A percentile compares a stretch with the other conserved stretches of the same genome.
Conservation (phyloP, 2,888 invertebrate genomes). For the Xylota sylvarum region DNA sequence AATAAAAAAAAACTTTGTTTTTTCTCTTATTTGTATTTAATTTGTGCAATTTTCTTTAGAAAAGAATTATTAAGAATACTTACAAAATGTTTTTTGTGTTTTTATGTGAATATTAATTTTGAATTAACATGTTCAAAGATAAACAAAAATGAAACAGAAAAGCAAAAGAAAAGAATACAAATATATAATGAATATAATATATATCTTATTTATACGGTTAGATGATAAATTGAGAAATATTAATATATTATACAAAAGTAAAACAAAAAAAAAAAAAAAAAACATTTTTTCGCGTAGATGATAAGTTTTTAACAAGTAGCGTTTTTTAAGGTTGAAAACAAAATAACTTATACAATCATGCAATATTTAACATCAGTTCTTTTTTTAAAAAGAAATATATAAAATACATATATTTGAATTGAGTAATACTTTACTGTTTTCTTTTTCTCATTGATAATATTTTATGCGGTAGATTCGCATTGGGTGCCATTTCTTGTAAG, state of each 20-base stretch:
- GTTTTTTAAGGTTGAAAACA: conserved; percentile 66
- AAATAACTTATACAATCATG: conserved; percentile 75
- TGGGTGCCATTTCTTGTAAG: no score
- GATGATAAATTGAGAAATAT: conserved; percentile 55
- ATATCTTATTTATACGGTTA: conserved; percentile 72
- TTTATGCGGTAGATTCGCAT: no score
- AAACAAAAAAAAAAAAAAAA: conserved; percentile 14
- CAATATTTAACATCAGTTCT: conserved; percentile 68
- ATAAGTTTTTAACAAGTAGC: conserved; percentile 69
- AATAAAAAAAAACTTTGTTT: no score
- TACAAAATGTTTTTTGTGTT: conserved; percentile 12
- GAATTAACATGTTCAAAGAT: conserved; percentile 51
- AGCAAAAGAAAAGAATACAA: conserved; percentile 37
- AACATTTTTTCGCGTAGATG: conserved; percentile 33
- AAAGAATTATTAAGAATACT: conserved; percentile 57
- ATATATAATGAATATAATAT: conserved; percentile 57
- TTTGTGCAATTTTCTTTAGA: conserved; percentile 73
- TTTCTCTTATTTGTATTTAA: conserved; percentile 30
- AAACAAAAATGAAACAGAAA: conserved; percentile 22
- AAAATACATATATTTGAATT: conserved; percentile 15
- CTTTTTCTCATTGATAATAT: no score
- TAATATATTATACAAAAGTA: conserved; percentile 68
- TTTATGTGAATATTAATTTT: conserved; percentile 44
- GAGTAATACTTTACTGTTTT: conserved; percentile 1
- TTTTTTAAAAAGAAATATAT: conserved; percentile 59